phyloP scores from a whole-genome alignment of 2,113 vertebrate species.

The Pollimyrus isidori region DNA sequence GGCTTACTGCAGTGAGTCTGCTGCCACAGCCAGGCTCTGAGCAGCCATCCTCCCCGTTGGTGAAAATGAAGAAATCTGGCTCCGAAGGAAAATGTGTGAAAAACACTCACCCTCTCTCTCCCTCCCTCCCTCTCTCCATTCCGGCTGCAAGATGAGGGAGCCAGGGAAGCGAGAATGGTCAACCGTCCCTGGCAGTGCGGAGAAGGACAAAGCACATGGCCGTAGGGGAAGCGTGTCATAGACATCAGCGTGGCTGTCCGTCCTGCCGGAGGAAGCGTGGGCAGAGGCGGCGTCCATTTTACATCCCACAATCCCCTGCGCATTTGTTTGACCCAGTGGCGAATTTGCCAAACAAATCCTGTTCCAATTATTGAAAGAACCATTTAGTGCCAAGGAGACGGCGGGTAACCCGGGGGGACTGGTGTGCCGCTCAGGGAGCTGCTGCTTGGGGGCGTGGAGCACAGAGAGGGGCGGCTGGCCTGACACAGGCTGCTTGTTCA shows the following conservation, averaged over 20 bases:
- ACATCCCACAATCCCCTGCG: constrained; percentile 8
- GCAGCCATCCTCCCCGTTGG: not conserved
- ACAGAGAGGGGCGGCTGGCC: not conserved
- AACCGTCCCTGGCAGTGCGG: not conserved
- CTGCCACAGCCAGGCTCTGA: not conserved
- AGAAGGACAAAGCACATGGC: not conserved
- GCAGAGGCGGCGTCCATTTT: not conserved
- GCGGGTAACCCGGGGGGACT: not conserved
- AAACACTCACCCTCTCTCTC: not conserved
- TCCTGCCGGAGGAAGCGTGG: not conserved
- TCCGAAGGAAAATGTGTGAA: not conserved
- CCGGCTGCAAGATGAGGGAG: not conserved
- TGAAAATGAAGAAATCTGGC: not conserved
- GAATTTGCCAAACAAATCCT: constrained; percentile 41
- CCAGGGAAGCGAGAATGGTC: not conserved
- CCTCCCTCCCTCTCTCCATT: not conserved
- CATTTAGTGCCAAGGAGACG: not conserved
- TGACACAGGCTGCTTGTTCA: constrained; percentile 6
- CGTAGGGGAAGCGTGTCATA: not conserved
- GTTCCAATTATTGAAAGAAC: constrained; percentile 28
- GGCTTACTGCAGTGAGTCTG: not conserved
- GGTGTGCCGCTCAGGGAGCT: not conserved
- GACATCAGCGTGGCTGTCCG: not conserved
- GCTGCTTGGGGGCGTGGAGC: not conserved
- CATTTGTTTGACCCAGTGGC: constrained; percentile 24